Conservation (phyloP, 1,140 invertebrate species). For the Mizuhopecten yessoensis region DNA sequence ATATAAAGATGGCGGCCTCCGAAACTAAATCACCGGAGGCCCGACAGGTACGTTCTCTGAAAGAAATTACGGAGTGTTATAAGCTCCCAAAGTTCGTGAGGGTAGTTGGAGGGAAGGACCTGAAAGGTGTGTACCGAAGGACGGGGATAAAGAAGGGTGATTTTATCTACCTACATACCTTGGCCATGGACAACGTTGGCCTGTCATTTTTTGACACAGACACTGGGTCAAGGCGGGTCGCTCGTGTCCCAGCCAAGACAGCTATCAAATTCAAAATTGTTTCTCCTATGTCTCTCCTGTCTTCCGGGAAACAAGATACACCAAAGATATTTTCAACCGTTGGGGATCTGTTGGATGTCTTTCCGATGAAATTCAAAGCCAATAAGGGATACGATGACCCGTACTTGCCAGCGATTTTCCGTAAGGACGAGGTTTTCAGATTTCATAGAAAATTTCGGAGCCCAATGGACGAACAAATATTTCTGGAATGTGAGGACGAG, state of each 20-base stretch:
- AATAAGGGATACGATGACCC: constrained; percentile 54
- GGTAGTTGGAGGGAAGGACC: constrained; percentile 56
- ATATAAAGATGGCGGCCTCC: constrained; percentile 56
- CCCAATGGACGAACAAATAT: constrained; percentile 50
- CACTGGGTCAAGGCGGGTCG: constrained; percentile 54
- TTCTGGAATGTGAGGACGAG: constrained; percentile 61
- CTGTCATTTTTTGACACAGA: constrained; percentile 60
- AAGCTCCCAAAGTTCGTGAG: constrained; percentile 49
- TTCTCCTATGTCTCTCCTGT: neutral
- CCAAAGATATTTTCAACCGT: constrained; percentile 55
- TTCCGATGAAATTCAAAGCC: constrained; percentile 58
- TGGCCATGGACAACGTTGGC: constrained; percentile 59
- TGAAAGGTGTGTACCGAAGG: constrained; percentile 12
- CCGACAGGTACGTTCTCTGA: neutral
- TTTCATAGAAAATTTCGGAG: constrained; percentile 51
- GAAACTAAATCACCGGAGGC: constrained; percentile 45
- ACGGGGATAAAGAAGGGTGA: constrained; percentile 51
- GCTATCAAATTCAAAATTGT: constrained; percentile 60
- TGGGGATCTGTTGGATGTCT: constrained; percentile 54
- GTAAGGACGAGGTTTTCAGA: constrained; percentile 54
- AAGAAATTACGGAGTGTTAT: constrained; percentile 58
- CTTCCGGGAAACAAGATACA: neutral
- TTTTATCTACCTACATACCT: constrained; percentile 52
- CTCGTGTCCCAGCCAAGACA: constrained; percentile 59
- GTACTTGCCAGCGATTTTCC: constrained; percentile 55